Evolutionary conservation across 2,113 vertebrate species (phyloP).

Genomic region (Dascyllus trimaculatus): DNA sequence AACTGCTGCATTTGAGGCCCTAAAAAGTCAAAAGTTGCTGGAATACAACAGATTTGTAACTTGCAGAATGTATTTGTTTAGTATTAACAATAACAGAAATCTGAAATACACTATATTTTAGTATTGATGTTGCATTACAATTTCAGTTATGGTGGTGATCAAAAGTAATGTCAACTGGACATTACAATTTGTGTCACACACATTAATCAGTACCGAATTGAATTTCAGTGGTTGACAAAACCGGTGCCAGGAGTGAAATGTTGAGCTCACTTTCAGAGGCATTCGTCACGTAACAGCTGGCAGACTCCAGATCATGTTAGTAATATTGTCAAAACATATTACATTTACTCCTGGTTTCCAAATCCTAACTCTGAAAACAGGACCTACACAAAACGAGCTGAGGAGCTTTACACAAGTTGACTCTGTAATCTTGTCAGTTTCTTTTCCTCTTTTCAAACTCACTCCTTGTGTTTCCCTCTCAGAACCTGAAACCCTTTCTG

Average conservation of each 20-base stretch:
- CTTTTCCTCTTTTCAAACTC: slow-evolving; percentile 50
- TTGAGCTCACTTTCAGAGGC: slow-evolving; percentile 7
- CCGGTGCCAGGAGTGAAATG: not conserved
- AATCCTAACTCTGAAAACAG: not conserved
- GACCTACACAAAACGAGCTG: not conserved
- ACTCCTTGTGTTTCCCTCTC: slow-evolving; percentile 13
- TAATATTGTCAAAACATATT: not conserved
- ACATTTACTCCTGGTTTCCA: not conserved
- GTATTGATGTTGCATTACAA: no score
- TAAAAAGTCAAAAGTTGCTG: no score
- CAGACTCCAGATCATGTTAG: not conserved
- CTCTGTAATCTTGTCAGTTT: slow-evolving; percentile 23
- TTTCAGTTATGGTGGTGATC: no score
- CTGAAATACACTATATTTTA: no score
- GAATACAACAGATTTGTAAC: no score
- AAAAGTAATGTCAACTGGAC: not conserved
- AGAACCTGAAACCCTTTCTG: slow-evolving; percentile 52
- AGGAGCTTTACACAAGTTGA: not conserved
- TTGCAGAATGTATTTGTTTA: not conserved
- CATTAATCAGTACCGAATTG: not conserved
- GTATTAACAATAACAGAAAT: not conserved
- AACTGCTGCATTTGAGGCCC: not conserved
- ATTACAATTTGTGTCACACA: slow-evolving; percentile 1
- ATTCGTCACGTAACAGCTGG: not conserved
- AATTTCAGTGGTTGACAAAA: slow-evolving; percentile 1